Evolutionary conservation across 2,888 invertebrate genomes (phyloP).

Genomic region (Aphrophora alni): DNA sequence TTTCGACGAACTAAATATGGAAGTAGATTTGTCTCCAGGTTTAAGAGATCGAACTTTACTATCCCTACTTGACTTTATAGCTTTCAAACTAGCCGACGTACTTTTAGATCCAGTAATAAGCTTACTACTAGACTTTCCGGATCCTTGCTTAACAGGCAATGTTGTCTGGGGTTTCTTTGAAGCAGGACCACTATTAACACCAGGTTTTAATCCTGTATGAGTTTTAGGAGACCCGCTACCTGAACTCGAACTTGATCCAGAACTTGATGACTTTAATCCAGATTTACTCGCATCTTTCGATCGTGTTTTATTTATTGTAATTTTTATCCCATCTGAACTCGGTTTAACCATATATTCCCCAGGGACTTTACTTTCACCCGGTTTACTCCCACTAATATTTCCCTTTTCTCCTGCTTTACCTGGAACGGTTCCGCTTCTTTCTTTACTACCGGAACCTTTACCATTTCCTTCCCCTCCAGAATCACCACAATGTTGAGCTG

Average conservation of each 20-base stretch:
- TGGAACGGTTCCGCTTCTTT: constrained; percentile 27
- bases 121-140: constrained; percentile 38
- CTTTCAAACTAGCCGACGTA: constrained; percentile 29
- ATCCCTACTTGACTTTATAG: constrained; percentile 50
- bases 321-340: constrained; percentile 87
- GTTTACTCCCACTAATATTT: constrained; percentile 50
- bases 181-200: constrained; percentile 85
- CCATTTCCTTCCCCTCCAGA: constrained; percentile 45
- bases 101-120: constrained; percentile 32
- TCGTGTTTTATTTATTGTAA: constrained; percentile 89
- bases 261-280: constrained; percentile 59
- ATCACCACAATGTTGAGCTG: constrained; percentile 67
- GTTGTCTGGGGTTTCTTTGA: constrained; percentile 72
- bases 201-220: constrained; percentile 83
- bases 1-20: constrained; percentile 65
- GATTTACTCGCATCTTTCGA: constrained; percentile 69
- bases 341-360: constrained; percentile 88
- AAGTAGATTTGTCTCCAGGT: constrained; percentile 36
- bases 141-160: constrained; percentile 9
- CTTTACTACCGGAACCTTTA: constrained; percentile 21
- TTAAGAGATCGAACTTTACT: constrained; percentile 42
- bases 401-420: constrained; percentile 43
- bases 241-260: constrained; percentile 56
- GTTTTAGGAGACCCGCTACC: constrained; percentile 74
- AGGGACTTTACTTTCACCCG: constrained; percentile 59